phyloP scores from a whole-genome alignment of 2,113 vertebrate species.

The Amia ocellicauda region DNA sequence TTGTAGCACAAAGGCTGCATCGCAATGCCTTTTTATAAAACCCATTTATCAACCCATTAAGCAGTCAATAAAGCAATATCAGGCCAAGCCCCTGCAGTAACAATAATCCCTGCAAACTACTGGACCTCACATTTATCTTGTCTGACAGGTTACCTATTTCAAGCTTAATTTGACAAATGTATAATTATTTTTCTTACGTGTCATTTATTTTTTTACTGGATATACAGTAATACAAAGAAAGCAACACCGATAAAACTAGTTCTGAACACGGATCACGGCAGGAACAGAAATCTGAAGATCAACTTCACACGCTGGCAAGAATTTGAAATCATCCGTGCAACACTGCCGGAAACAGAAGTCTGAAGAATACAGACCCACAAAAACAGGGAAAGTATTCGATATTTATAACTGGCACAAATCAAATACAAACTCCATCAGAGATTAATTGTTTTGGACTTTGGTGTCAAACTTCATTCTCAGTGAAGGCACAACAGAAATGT shows the following conservation, averaged over 20 bases:
- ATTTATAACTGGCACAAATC: no score
- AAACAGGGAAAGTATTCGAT: no score
- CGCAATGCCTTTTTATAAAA: constrained; percentile 10
- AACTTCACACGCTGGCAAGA: no score
- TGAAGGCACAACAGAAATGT: no score
- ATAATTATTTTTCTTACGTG: constrained; percentile 10
- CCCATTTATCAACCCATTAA: constrained; percentile 30
- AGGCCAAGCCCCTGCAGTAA: constrained; percentile 3
- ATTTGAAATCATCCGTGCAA: no score
- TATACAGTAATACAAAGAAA: constrained; percentile 13
- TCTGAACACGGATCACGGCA: neutral
- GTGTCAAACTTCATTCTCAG: no score
- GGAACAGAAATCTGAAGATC: no score
- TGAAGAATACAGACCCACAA: no score
- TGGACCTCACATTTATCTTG: constrained; percentile 16
- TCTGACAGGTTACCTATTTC: constrained; percentile 19
- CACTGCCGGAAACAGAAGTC: no score
- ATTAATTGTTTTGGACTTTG: no score
- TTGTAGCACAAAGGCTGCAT: neutral
- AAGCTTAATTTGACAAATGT: constrained; percentile 21
- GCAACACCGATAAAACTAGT: constrained; percentile 1
- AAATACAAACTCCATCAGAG: no score
- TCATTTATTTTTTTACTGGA: neutral
- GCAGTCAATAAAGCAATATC: constrained; percentile 22
- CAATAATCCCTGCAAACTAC: neutral